A percentile compares a stretch with the other conserved stretches of the same genome.
These are phyloP conservation scores for Halcyon badia DNA, from an alignment of 2,797 vertebrate genomes.

Conservation along the genomic window DNA sequence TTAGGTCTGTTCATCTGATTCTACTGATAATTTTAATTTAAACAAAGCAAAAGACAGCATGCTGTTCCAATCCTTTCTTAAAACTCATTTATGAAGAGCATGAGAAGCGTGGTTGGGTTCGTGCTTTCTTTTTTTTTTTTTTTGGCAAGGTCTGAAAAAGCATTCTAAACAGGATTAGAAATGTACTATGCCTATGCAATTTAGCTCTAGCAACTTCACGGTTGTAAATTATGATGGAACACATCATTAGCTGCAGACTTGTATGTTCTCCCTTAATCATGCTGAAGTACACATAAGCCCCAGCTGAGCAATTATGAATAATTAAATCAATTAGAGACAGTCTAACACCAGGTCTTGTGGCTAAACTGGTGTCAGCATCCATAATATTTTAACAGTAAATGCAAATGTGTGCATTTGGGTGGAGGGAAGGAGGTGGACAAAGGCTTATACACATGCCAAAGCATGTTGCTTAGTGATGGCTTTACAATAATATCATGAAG, in stretches of 20 bases:
- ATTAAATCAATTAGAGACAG: slow-evolving; percentile 96
- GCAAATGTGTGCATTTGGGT: slow-evolving; percentile 80
- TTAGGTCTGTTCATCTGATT: neutral
- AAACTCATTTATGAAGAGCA: neutral
- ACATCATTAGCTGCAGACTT: slow-evolving; percentile 84
- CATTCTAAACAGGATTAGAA: slow-evolving; percentile 81
- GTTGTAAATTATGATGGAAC: slow-evolving; percentile 86
- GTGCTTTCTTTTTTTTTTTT: neutral
- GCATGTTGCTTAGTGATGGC: slow-evolving; percentile 84
- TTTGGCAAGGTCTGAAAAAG: slow-evolving; percentile 50
- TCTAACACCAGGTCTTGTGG: slow-evolving; percentile 84
- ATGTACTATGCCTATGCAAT: slow-evolving; percentile 77
- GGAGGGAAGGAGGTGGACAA: slow-evolving; percentile 71
- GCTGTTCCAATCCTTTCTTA: neutral
- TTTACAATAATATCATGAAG: slow-evolving; percentile 77
- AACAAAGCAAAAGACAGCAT: neutral
- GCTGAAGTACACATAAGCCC: slow-evolving; percentile 83
- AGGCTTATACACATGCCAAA: slow-evolving; percentile 81
- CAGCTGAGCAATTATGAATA: slow-evolving; percentile 94
- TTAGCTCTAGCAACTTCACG: slow-evolving; percentile 78
- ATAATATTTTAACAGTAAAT: slow-evolving; percentile 92
- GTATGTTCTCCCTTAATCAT: slow-evolving; percentile 78
- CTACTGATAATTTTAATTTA: neutral
- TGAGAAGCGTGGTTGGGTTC: neutral
- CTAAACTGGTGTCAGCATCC: slow-evolving; percentile 83